phyloP scores from a whole-genome alignment of 1,140 invertebrate genomes.

The Habropoda laboriosa region DNA sequence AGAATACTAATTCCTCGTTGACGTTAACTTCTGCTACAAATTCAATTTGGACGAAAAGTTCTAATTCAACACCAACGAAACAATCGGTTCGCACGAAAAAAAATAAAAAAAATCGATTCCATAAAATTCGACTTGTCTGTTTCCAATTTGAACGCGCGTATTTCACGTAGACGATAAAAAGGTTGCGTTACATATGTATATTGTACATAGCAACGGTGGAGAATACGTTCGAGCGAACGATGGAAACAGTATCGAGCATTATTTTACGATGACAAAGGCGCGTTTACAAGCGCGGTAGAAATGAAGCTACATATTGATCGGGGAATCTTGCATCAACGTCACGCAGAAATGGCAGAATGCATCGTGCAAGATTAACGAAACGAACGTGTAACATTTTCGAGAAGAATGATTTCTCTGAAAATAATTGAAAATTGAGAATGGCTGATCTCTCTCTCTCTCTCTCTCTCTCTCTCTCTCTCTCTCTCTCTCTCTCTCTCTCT shows the following conservation, averaged over 20 bases:
- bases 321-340: constrained; percentile 8
- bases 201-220: no score
- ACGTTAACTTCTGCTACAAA: no score
- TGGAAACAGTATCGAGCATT: neutral
- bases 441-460: no score
- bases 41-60: no score
- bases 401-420: neutral
- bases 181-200: neutral
- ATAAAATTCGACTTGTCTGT: neutral
- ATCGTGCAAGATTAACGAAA: neutral
- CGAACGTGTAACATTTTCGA: neutral
- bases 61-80: neutral
- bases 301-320: constrained; percentile 27
- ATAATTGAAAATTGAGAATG: neutral
- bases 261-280: constrained; percentile 24
- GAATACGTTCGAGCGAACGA: neutral
- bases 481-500: no score
- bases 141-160: neutral
- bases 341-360: neutral
- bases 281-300: constrained; percentile 9
- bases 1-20: no score
- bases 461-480: no score
- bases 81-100: neutral
- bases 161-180: neutral
- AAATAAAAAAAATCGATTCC: neutral